These are phyloP conservation scores for Prunella fulvescens DNA, from an alignment of 2,113 vertebrate genomes.

Conservation along the genomic window DNA sequence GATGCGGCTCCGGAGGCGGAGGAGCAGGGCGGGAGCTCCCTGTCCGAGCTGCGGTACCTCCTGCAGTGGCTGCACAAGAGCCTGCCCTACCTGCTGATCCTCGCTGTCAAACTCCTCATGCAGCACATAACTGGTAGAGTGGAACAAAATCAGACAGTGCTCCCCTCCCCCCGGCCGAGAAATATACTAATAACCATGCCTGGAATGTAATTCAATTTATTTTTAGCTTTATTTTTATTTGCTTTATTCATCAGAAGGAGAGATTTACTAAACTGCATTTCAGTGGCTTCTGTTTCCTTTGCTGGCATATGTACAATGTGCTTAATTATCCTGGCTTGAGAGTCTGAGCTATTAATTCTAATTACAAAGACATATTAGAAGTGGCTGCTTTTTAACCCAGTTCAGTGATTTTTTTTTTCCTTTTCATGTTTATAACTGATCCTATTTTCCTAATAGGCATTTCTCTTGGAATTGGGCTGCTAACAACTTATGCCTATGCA, in stretches of 20 bases:
- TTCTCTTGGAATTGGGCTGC: slow-evolving; percentile 92
- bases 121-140: slow-evolving; percentile 87
- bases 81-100: slow-evolving; percentile 90
- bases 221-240: slow-evolving; percentile 51
- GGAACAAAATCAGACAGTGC: background rate
- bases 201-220: background rate
- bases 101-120: slow-evolving; percentile 86
- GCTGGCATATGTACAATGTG: slow-evolving; percentile 37
- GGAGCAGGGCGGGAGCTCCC: slow-evolving; percentile 79
- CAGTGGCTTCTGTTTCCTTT: slow-evolving; percentile 63
- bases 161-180: background rate
- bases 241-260: slow-evolving; percentile 35
- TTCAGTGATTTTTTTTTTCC: background rate
- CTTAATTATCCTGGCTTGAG: slow-evolving; percentile 40
- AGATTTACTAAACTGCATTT: slow-evolving; percentile 47
- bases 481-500: slow-evolving; percentile 94
- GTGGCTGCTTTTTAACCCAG: slow-evolving; percentile 5
- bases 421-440: slow-evolving; percentile 65
- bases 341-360: slow-evolving; percentile 10
- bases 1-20: slow-evolving; percentile 68
- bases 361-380: slow-evolving; percentile 26
- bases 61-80: slow-evolving; percentile 92
- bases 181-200: background rate
- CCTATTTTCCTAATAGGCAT: slow-evolving; percentile 86
- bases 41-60: slow-evolving; percentile 86